Percentiles rank a stretch among this genome's conserved stretches.
phyloP scores from a whole-genome alignment of 2,797 vertebrate species.

The Siniperca obscura region DNA sequence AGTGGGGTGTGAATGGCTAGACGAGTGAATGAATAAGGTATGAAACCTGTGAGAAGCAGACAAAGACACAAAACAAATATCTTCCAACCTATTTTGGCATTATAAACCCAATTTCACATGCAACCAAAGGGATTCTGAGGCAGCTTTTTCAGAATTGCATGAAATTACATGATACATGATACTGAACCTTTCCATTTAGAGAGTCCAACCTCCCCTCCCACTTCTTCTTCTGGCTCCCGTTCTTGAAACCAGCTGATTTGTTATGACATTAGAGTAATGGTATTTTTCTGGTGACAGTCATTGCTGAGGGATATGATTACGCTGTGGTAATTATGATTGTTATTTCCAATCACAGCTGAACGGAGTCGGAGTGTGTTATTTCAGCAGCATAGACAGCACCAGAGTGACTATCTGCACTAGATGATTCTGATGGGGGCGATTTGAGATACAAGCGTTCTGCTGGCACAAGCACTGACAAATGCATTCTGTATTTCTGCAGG shows the following conservation, averaged over 20 bases:
- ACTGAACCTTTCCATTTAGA: slow-evolving; percentile 69
- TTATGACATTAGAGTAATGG: slow-evolving; percentile 80
- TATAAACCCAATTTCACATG: slow-evolving; percentile 29
- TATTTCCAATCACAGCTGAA: slow-evolving; percentile 83
- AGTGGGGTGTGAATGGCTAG: not conserved
- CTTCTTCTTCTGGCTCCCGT: slow-evolving; percentile 56
- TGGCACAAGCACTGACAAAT: slow-evolving; percentile 72
- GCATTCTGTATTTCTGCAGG: slow-evolving; percentile 62
- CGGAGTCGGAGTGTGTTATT: slow-evolving; percentile 77
- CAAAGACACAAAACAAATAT: slow-evolving; percentile 25
- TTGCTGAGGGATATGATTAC: slow-evolving; percentile 82
- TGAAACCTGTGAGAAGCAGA: slow-evolving; percentile 16
- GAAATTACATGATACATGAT: slow-evolving; percentile 60
- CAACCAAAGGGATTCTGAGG: slow-evolving; percentile 31
- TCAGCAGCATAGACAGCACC: slow-evolving; percentile 65
- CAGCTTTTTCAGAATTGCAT: slow-evolving; percentile 34
- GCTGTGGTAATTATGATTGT: slow-evolving; percentile 80
- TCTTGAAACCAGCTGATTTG: slow-evolving; percentile 78
- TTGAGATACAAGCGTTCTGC: slow-evolving; percentile 66
- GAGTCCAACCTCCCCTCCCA: slow-evolving; percentile 52
- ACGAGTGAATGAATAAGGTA: slow-evolving; percentile 14
- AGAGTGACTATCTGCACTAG: slow-evolving; percentile 66
- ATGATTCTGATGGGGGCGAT: slow-evolving; percentile 74
- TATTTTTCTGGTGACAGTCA: slow-evolving; percentile 81
- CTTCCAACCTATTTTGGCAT: slow-evolving; percentile 11